Conservation (phyloP, 2,888 invertebrate species). For the Xanthorhoe designata region DNA sequence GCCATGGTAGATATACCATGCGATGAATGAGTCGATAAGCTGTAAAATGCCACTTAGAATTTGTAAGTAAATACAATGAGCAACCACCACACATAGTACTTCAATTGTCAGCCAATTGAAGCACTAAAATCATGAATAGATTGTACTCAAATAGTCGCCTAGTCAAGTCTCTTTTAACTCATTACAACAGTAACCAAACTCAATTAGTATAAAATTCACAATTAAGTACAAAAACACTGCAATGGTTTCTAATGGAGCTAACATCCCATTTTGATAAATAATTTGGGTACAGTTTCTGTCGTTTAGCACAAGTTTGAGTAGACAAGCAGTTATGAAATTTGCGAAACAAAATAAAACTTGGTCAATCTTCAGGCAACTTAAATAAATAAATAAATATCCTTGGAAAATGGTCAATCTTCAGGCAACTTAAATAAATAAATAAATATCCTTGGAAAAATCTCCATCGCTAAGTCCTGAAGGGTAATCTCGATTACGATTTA, state of each 20-base stretch:
- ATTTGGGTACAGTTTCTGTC: not conserved
- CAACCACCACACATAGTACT: not conserved
- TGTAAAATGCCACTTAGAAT: not conserved
- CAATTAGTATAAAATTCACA: conserved; percentile 14
- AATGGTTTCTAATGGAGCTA: conserved; percentile 11
- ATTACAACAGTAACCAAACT: conserved; percentile 19
- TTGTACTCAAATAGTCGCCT: not conserved
- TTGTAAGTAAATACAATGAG: not conserved
- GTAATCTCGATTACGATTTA: too few species aligned
- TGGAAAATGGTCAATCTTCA: not conserved
- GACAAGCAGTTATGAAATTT: not conserved
- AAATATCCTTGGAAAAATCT: too few species aligned
- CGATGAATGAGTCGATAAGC: not conserved
- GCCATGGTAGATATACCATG: not conserved
- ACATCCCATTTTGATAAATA: conserved; percentile 11
- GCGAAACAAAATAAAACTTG: not conserved
- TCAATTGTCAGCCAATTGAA: conserved; percentile 2
- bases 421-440: not conserved
- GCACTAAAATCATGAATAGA: not conserved
- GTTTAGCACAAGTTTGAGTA: not conserved
- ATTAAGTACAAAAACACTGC: conserved; percentile 9
- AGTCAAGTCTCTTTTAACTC: not conserved
- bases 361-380: not conserved
- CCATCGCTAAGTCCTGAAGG: too few species aligned
- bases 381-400: too few species aligned